These are phyloP conservation scores for Actinernus sp. DNA, from an alignment of 92 coral and sea anemone species.

Conservation along the genomic window DNA sequence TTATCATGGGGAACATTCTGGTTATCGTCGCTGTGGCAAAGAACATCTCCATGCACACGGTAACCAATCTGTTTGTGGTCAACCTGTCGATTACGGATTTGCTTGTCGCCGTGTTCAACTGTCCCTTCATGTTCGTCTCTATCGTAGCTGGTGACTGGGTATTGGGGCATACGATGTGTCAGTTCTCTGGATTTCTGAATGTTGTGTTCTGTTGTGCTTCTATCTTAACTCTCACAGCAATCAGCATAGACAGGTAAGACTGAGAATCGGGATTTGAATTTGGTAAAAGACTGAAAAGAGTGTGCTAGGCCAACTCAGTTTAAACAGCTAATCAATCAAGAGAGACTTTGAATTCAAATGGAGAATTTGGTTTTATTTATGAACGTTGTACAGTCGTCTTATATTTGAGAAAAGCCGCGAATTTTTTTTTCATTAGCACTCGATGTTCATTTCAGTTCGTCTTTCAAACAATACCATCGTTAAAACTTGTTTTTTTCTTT, in stretches of 20 bases:
- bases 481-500: too few relatives aligned
- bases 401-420: too few relatives aligned
- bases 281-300: too few relatives aligned
- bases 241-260: conserved; percentile 48
- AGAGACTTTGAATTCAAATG: too few relatives aligned
- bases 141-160: conserved; percentile 32
- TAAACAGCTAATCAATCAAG: too few relatives aligned
- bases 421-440: too few relatives aligned
- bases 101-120: conserved; percentile 29
- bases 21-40: conserved; percentile 15
- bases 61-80: conserved; percentile 25
- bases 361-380: too few relatives aligned
- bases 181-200: conserved; percentile 29
- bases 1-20: conserved; percentile 19
- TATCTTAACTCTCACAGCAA: conserved; percentile 33
- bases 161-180: conserved; percentile 24
- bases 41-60: conserved; percentile 42
- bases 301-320: too few relatives aligned
- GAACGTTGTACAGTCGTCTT: too few relatives aligned
- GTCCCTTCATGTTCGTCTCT: conserved; percentile 32
- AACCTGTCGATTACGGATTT: conserved; percentile 31
- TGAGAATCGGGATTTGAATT: too few relatives aligned
- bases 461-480: too few relatives aligned
- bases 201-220: conserved; percentile 50
- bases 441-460: too few relatives aligned